Evolutionary conservation across 35 echinoderm and acorn worm genomes (phyloP), one percentile per base, ranked within the genome.

Genomic region (Apostichopus japonicus): DNA sequence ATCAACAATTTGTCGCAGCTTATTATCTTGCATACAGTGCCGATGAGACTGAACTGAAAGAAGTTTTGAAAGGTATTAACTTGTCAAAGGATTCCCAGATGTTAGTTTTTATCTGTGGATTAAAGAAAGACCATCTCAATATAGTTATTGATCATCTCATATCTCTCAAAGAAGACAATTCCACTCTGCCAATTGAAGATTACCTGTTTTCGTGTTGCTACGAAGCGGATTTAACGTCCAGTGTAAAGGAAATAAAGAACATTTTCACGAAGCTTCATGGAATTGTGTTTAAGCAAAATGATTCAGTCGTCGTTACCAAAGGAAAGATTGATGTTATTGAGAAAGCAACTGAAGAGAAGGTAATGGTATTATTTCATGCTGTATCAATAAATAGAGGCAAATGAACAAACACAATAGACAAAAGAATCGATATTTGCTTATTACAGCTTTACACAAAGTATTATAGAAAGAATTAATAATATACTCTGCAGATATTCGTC

Each of bases 1-100:
- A 87, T 87, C 84, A 87, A 25, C 84, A 87, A 56, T 87, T 87
- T 33, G 13, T 87, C 5, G 84, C 52, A 11, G 84, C 56, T 10
- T 16, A 87, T 63, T 87, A 59, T 57, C 3, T 87, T 24, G 84
- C 84, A 87, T 87, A 59, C 15, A 6, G 63, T 70, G 84, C 55
- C 23, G 24, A 87, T 56, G 56, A 53, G 15, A 24, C 11, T 63
- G 13, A 87, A 62, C 15, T 87, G 6, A 57, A 87, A 62, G 54
- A 87, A 19, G 0, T n/a, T 7, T 22, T 87, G 9, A 24, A 24
- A 7, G 17, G 6, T 10, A 44, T 87, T 10, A 14, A 53, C 53
- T 9, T 87, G 6, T 21, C 84, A 59, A 87, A 87, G 21, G 61
- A 87, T 23, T 56, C 61, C 4, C 62, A 63, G 55, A 25, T 87